Conservation (phyloP, 2,797 vertebrate species). For the Xenops minutus region DNA sequence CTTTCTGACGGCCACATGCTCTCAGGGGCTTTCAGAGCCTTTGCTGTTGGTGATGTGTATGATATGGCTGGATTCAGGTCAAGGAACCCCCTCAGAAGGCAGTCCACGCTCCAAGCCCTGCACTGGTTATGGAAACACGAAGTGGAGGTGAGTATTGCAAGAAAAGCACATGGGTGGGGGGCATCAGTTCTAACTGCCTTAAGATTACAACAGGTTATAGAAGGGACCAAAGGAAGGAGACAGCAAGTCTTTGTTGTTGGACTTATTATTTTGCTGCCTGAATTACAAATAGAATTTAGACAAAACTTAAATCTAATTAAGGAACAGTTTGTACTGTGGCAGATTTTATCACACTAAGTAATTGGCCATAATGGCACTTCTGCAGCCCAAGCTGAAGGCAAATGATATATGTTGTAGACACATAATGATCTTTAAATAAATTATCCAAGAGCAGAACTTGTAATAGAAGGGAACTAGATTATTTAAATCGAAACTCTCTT, state of each 20-base stretch:
- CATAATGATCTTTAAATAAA: conserved; percentile 64
- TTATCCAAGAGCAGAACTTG: conserved; percentile 13
- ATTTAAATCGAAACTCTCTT: conserved; percentile 40
- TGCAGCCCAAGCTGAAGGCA: conserved; percentile 33
- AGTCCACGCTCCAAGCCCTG: neutral
- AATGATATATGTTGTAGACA: conserved; percentile 33
- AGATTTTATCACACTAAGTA: conserved; percentile 65
- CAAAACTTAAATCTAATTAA: conserved; percentile 59
- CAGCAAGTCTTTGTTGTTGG: neutral
- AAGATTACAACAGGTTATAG: neutral
- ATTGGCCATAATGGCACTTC: conserved; percentile 56
- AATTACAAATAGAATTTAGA: conserved; percentile 46
- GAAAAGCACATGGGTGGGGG: rapidly evolving
- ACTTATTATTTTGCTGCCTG: conserved; percentile 13
- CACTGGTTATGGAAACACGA: rapidly evolving
- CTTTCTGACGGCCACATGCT: neutral
- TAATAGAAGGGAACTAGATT: conserved; percentile 28
- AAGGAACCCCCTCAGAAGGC: neutral
- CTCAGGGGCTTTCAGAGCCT: neutral
- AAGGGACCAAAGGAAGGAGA: neutral
- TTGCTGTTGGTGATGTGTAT: rapidly evolving
- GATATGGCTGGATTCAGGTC: neutral
- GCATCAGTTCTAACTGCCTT: neutral
- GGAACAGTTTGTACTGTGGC: conserved; percentile 36
- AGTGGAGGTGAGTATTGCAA: neutral